phyloP scores from a whole-genome alignment of 2,888 invertebrate species.

The Protophormia terraenovae region DNA sequence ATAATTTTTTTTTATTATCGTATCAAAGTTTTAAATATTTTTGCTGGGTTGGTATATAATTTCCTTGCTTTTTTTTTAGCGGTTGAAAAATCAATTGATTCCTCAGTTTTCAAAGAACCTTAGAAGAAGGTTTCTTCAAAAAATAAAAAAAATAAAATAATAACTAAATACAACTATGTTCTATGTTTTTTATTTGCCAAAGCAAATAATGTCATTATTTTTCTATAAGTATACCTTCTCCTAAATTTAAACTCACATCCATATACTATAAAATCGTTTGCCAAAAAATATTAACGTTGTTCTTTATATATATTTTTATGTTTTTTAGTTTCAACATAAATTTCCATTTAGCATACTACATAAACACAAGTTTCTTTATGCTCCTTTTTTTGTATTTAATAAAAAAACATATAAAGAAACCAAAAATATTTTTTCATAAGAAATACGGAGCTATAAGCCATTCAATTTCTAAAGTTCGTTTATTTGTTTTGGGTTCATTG shows the following conservation, averaged over 20 bases:
- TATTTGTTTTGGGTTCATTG: constrained; percentile 65
- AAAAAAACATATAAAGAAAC: constrained; percentile 15
- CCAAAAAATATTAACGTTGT: constrained; percentile 46
- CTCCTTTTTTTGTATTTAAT: not conserved
- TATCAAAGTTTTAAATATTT: too few relatives aligned
- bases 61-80: too few relatives aligned
- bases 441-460: constrained; percentile 37
- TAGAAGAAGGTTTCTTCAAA: too few relatives aligned
- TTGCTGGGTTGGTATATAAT: too few relatives aligned
- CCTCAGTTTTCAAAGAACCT: too few relatives aligned
- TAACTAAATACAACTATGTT: too few relatives aligned
- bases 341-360: constrained; percentile 47
- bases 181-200: not conserved
- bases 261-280: constrained; percentile 42
- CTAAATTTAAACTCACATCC: not conserved
- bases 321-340: constrained; percentile 53
- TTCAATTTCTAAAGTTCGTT: constrained; percentile 59
- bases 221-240: not conserved
- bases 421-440: not conserved
- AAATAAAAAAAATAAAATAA: too few relatives aligned
- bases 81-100: too few relatives aligned
- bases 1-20: too few relatives aligned
- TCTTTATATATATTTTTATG: constrained; percentile 6
- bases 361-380: constrained; percentile 7
- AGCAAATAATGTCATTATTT: not conserved